phyloP scores from a whole-genome alignment of 2,113 vertebrate genomes.

The Suricata suricatta region DNA sequence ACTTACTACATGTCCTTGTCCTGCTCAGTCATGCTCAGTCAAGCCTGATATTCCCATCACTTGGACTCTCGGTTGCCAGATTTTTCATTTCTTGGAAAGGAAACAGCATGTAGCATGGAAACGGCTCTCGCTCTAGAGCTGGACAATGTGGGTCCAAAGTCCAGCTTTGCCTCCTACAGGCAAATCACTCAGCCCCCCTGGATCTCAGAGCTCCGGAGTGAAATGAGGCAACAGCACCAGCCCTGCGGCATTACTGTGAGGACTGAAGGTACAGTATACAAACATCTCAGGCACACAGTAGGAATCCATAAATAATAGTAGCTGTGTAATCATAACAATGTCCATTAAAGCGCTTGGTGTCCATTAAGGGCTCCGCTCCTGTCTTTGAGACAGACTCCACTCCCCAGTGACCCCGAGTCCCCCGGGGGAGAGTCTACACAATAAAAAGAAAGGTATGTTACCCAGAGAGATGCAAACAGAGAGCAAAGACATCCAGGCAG shows the following conservation, averaged over 20 bases:
- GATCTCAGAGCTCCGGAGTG: background rate
- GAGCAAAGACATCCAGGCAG: background rate
- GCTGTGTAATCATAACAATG: background rate
- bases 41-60: background rate
- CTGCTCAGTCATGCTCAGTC: background rate
- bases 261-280: background rate
- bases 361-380: background rate
- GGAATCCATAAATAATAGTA: no score
- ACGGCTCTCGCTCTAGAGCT: background rate
- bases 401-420: background rate
- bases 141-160: background rate
- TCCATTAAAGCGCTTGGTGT: background rate
- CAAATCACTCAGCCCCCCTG: background rate
- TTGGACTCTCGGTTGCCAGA: background rate
- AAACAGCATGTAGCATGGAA: background rate
- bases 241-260: accelerated
- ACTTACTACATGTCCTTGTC: accelerated
- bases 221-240: background rate
- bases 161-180: background rate
- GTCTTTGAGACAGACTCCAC: background rate
- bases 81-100: background rate
- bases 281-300: background rate
- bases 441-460: background rate
- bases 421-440: background rate
- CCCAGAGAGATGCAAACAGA: background rate